Percentiles rank a stretch among this genome's conserved stretches.
Conservation (phyloP, 2,797 vertebrate genomes). For the Pipistrellus nathusii region DNA sequence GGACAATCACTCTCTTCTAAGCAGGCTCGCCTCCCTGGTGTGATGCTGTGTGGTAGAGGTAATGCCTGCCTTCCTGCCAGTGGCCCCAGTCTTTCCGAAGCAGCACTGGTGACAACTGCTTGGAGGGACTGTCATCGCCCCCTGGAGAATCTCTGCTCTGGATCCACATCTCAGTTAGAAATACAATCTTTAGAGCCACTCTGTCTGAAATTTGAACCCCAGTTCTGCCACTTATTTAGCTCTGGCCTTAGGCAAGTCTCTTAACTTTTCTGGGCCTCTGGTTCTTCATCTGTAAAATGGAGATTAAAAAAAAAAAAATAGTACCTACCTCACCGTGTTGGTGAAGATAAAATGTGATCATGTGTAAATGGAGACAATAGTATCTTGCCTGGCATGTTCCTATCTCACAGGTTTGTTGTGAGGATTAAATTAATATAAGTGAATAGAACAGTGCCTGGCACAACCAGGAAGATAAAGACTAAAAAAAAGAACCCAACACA, state of each 20-base stretch:
- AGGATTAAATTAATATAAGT: neutral
- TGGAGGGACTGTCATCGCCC: neutral
- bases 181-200: neutral
- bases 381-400: neutral
- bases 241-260: neutral
- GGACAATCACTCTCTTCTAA: neutral
- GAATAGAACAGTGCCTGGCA: neutral
- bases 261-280: neutral
- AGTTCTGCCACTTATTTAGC: neutral
- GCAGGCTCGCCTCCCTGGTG: neutral
- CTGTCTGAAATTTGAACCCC: neutral
- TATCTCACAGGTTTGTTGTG: neutral
- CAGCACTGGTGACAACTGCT: neutral
- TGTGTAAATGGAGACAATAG: neutral
- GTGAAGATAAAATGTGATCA: neutral
- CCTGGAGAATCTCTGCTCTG: neutral
- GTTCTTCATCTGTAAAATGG: neutral
- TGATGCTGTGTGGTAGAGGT: neutral
- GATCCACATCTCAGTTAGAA: neutral
- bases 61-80: neutral
- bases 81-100: neutral
- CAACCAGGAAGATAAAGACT: neutral
- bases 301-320: conserved; percentile 41
- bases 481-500: neutral
- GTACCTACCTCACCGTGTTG: neutral